phyloP scores from a whole-genome alignment of 2,113 vertebrate species.

The Rhombomys opimus region DNA sequence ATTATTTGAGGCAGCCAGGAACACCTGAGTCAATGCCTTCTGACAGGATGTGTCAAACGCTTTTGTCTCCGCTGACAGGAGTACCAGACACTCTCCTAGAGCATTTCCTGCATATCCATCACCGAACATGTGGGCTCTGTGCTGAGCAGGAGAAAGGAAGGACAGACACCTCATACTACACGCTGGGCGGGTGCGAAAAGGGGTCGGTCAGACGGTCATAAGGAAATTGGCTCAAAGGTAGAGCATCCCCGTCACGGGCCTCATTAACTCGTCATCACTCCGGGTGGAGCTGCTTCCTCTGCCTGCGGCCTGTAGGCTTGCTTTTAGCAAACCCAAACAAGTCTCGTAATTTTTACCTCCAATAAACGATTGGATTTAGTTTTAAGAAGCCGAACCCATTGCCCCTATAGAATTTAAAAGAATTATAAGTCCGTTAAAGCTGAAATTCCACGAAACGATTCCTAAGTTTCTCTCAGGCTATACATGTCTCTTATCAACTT shows the following conservation, averaged over 20 bases:
- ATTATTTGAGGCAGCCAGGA: conserved; percentile 46
- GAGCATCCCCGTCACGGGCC: rapidly evolving
- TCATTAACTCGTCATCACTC: neutral
- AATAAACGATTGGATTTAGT: neutral
- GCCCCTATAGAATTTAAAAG: neutral
- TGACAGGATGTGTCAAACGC: conserved; percentile 54
- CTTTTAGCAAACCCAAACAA: neutral
- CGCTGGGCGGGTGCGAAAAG: neutral
- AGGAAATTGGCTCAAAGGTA: neutral
- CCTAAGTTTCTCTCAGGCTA: neutral
- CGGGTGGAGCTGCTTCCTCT: neutral
- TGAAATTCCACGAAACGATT: neutral
- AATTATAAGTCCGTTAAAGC: neutral
- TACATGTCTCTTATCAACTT: neutral
- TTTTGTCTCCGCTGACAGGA: conserved; percentile 70
- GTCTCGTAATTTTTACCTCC: neutral
- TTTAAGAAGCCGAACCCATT: conserved; percentile 4
- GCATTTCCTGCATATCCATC: conserved; percentile 40
- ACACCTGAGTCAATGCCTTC: conserved; percentile 37
- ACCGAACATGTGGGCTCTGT: conserved; percentile 7
- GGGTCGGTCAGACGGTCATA: neutral
- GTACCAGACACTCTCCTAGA: neutral
- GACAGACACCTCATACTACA: rapidly evolving
- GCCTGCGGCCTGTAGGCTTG: neutral
- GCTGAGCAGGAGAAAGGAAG: neutral